Conservation (phyloP, 2,797 vertebrate species). For the Muraenolepis orangiensis region DNA sequence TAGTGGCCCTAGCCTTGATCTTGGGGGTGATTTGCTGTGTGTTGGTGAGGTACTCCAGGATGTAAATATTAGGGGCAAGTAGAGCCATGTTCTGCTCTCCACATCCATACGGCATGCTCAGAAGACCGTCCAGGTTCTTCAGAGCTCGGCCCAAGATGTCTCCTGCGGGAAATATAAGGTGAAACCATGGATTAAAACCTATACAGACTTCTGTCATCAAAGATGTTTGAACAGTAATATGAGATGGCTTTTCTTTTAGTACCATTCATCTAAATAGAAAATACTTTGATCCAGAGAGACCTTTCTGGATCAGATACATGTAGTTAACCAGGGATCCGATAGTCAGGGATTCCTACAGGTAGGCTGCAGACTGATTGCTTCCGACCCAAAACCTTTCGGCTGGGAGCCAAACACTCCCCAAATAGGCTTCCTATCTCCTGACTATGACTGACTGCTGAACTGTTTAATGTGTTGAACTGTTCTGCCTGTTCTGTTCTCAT, state of each 20-base stretch:
- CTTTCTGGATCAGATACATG: background rate
- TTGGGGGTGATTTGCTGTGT: constrained; percentile 71
- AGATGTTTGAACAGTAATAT: too few species aligned
- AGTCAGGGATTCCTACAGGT: background rate
- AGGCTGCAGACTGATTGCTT: background rate
- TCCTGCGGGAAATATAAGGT: constrained; percentile 57
- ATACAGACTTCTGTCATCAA: too few species aligned
- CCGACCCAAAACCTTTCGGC: background rate
- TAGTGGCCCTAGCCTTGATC: constrained; percentile 51
- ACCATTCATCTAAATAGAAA: background rate
- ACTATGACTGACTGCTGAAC: too few species aligned
- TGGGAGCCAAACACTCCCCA: background rate
- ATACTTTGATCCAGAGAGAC: background rate
- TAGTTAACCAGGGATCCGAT: too few species aligned
- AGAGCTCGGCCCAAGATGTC: constrained; percentile 76
- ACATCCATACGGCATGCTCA: constrained; percentile 77
- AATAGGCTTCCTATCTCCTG: background rate
- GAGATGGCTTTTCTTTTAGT: too few species aligned
- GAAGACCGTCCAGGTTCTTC: constrained; percentile 72
- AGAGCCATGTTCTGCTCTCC: constrained; percentile 82
- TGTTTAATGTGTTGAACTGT: too few species aligned
- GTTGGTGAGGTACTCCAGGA: constrained; percentile 75
- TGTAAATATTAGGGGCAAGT: constrained; percentile 76
- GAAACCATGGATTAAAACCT: background rate
- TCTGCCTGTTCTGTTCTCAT: too few species aligned